phyloP scores from a whole-genome alignment of 2,888 invertebrate genomes.

The Drosophila phalerata region DNA sequence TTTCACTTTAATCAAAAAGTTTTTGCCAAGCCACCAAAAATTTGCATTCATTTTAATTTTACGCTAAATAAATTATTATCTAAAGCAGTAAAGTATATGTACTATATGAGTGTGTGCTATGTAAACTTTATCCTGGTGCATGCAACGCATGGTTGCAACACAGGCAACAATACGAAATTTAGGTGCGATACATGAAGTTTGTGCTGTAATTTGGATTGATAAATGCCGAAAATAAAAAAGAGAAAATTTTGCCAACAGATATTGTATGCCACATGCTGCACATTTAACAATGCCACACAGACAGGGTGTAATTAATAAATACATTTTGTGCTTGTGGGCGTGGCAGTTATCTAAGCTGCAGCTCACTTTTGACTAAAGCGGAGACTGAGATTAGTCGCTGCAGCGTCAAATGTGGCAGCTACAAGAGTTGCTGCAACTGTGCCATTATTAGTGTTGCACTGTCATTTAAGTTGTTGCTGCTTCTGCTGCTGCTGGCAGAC shows the following conservation, averaged over 20 bases:
- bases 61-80: slow-evolving; percentile 81
- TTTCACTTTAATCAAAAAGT: slow-evolving; percentile 80
- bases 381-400: slow-evolving; percentile 58
- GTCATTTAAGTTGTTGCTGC: slow-evolving; percentile 55
- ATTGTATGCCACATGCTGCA: slow-evolving; percentile 24
- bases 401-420: slow-evolving; percentile 32
- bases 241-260: slow-evolving; percentile 6
- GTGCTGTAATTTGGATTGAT: slow-evolving; percentile 47
- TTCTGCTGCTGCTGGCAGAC: slow-evolving; percentile 46
- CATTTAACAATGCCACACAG: slow-evolving; percentile 16
- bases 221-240: slow-evolving; percentile 22
- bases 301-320: slow-evolving; percentile 47
- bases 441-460: slow-evolving; percentile 65
- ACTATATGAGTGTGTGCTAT: slow-evolving; percentile 15
- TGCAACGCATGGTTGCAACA: slow-evolving; percentile 13
- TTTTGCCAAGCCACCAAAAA: slow-evolving; percentile 65
- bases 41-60: slow-evolving; percentile 80
- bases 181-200: slow-evolving; percentile 33
- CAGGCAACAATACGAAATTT: neutral
- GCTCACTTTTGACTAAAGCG: slow-evolving; percentile 10
- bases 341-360: slow-evolving; percentile 27
- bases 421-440: slow-evolving; percentile 43
- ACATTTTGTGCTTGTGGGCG: slow-evolving; percentile 2
- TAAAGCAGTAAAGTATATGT: slow-evolving; percentile 47
- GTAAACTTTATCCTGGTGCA: slow-evolving; percentile 43